phyloP scores from a whole-genome alignment of 2,888 invertebrate species.

The Orchestes rusci region DNA sequence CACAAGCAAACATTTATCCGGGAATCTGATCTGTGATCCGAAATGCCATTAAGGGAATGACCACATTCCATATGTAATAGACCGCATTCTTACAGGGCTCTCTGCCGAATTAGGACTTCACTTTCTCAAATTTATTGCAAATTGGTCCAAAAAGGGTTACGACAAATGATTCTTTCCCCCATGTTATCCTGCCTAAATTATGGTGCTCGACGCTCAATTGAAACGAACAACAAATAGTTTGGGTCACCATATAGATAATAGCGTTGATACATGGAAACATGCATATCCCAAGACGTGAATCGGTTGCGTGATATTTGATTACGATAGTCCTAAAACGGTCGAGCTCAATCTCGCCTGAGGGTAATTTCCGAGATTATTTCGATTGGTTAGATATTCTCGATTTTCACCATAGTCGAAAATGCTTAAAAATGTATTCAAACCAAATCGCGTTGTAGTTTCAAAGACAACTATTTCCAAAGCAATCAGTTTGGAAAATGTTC shows the following conservation, averaged over 20 bases:
- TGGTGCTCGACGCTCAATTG: too few relatives aligned
- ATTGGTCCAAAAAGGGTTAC: conserved; percentile 16
- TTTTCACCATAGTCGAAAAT: conserved; percentile 24
- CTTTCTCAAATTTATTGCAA: conserved; percentile 19
- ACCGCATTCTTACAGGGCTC: conserved; percentile 19
- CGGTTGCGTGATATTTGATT: too few relatives aligned
- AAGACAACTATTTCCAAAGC: conserved; percentile 24
- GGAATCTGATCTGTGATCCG: too few relatives aligned
- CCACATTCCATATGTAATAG: conserved; percentile 24
- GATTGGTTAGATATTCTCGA: conserved; percentile 19
- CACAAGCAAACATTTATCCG: too few relatives aligned
- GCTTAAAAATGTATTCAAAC: conserved; percentile 25
- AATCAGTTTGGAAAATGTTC: conserved; percentile 13
- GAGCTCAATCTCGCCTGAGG: too few relatives aligned
- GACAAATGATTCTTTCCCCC: conserved; percentile 2
- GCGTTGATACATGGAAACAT: too few relatives aligned
- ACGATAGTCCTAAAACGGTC: too few relatives aligned
- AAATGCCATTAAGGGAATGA: conserved; percentile 8
- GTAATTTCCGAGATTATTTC: conserved; percentile 19
- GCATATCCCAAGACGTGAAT: too few relatives aligned
- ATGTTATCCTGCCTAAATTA: too few relatives aligned
- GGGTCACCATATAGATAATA: too few relatives aligned
- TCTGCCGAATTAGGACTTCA: conserved; percentile 12
- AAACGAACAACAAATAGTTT: too few relatives aligned
- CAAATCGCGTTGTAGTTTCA: conserved; percentile 25